Percentiles rank a stretch among this genome's conserved stretches.
Evolutionary conservation across 2,888 invertebrate genomes (phyloP).

Genomic region (Sphaeridia pumilis): DNA sequence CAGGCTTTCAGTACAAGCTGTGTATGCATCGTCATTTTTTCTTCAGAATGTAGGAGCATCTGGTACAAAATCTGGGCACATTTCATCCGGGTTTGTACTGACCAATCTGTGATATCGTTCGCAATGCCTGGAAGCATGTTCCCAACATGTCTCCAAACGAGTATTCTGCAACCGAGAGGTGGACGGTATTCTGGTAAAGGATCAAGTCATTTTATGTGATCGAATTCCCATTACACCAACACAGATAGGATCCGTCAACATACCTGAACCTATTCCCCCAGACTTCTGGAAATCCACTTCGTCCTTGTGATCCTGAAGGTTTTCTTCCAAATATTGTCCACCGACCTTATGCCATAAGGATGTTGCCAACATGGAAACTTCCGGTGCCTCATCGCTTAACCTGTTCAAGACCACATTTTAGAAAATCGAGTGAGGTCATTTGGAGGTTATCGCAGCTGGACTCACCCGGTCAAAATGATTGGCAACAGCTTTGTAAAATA

Average conservation of each 20-base stretch:
- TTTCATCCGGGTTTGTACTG: conserved; percentile 54
- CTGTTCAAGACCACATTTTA: conserved; percentile 43
- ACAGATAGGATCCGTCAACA: not conserved
- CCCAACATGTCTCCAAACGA: conserved; percentile 62
- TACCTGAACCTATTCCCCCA: not conserved
- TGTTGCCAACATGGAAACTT: conserved; percentile 53
- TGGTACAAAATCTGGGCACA: conserved; percentile 59
- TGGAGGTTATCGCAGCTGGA: not conserved
- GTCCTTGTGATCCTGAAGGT: conserved; percentile 75
- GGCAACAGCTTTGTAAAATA: conserved; percentile 78
- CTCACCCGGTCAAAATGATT: conserved; percentile 64
- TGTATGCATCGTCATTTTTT: conserved; percentile 57
- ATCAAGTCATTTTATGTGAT: too few species aligned
- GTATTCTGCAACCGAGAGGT: conserved; percentile 68
- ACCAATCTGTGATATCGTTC: conserved; percentile 66
- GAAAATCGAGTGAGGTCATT: not conserved
- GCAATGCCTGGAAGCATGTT: conserved; percentile 60
- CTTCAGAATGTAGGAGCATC: conserved; percentile 53
- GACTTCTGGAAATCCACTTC: conserved; percentile 56
- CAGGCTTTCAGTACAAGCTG: conserved; percentile 49
- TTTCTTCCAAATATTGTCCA: conserved; percentile 66
- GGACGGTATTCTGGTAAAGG: conserved; percentile 53
- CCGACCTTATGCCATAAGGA: conserved; percentile 63
- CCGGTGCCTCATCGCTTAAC: conserved; percentile 65
- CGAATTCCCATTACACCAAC: not conserved